Base-by-base conservation (phyloP, 53 echinoderm and acorn worm species). In the Holothuria scabra region DNA sequence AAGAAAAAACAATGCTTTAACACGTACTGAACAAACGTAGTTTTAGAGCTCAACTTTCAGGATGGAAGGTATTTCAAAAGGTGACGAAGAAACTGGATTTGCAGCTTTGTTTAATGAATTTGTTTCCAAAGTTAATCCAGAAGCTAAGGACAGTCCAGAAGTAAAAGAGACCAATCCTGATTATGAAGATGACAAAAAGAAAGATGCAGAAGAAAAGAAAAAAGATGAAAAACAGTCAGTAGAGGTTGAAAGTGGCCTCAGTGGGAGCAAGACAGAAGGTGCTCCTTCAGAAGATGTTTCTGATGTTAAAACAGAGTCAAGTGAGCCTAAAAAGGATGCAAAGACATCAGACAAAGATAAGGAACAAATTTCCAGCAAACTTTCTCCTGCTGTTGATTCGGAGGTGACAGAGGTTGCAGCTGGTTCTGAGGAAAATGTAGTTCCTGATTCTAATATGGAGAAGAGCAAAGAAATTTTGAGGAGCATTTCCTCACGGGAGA, bases 31-130 rank as follows among this genome's bases (percentile, higher is more conserved):
- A n/a, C 1, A 18, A 18, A 52, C 52, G 18, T 18, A 52, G 18
- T 52, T 3, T 52, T 52, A n/a, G n/a, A n/a, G 52, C 4, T 52
- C 16, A 18, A 1, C 11, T 37, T 18, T 2, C 30, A 71, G 21
- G 71, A 44, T 44, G 71, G 44, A 19, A 20, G 44, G 33, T 12
- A 30, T 59, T 21, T 33, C n/a, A 57, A 26, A 28, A 30, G 59
- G 49, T 26, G 49, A 79, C 12, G 58, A 79, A 57, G 75, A 75
- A 46, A 28, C 14, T 59, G 79, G 79, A 29, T 79, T 79, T 79
- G 79, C 79, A 12, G 79, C 79, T 12, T 57, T 79, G 25, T 59
- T 79, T 28, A 79, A 59, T 30, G 79, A 79, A 52, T 79, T 79
- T 28, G 57, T 79, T 23, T 3, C 16, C 29, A 79, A 57, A 59